phyloP scores from a whole-genome alignment of 2,888 invertebrate species.

The Myathropa florea region DNA sequence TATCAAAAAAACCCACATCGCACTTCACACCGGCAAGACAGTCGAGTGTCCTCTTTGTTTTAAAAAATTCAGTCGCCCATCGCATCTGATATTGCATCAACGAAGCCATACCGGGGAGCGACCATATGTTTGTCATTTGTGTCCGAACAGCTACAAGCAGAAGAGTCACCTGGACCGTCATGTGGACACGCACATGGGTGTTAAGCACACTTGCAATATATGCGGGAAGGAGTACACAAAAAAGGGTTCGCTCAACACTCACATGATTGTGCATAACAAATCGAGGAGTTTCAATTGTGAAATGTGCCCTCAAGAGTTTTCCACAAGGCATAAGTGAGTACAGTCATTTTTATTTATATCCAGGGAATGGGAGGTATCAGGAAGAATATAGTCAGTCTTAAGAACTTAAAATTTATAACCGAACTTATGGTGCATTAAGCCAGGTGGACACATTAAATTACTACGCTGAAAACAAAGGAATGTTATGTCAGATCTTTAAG shows the following conservation, averaged over 20 bases:
- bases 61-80: slow-evolving; percentile 73
- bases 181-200: slow-evolving; percentile 71
- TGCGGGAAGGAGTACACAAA: slow-evolving; percentile 73
- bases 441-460: too few relatives aligned
- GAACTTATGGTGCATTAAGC: too few relatives aligned
- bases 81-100: slow-evolving; percentile 72
- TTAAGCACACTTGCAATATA: slow-evolving; percentile 71
- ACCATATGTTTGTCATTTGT: slow-evolving; percentile 72
- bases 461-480: too few relatives aligned
- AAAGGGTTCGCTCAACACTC: slow-evolving; percentile 71
- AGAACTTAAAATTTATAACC: too few relatives aligned
- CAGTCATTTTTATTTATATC: not conserved
- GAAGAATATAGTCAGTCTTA: too few relatives aligned
- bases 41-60: slow-evolving; percentile 72
- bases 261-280: slow-evolving; percentile 66
- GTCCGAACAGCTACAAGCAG: slow-evolving; percentile 72
- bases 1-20: slow-evolving; percentile 72
- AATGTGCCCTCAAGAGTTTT: slow-evolving; percentile 29
- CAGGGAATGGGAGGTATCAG: too few relatives aligned
- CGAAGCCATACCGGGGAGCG: slow-evolving; percentile 72
- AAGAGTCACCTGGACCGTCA: slow-evolving; percentile 74
- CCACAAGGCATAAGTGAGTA: slow-evolving; percentile 45
- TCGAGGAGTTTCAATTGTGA: slow-evolving; percentile 40
- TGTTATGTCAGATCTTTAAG: too few relatives aligned
- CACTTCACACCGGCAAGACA: slow-evolving; percentile 73